Evolutionary conservation across 2,797 vertebrate genomes (phyloP).

Genomic region (Rhinella marina): DNA sequence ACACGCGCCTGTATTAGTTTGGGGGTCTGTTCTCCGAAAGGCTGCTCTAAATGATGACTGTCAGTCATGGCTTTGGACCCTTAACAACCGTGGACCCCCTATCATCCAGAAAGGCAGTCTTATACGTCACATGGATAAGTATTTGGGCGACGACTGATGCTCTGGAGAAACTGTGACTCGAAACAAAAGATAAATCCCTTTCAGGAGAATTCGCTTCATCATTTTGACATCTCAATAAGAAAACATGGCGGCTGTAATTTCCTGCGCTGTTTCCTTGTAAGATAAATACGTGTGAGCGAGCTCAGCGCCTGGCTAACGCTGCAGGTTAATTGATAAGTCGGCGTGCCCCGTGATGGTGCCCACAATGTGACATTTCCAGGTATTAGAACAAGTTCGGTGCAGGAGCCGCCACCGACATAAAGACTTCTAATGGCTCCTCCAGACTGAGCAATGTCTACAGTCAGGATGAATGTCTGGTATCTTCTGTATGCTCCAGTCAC

Average conservation of each 20-base stretch:
- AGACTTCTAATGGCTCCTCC: neutral
- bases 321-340: slow-evolving; percentile 19
- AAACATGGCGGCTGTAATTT: slow-evolving; percentile 24
- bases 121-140: no score
- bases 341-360: neutral
- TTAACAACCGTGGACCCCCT: neutral
- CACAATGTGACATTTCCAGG: slow-evolving; percentile 20
- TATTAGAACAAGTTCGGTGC: neutral
- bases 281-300: slow-evolving; percentile 30
- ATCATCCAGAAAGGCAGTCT: neutral
- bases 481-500: neutral
- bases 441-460: neutral
- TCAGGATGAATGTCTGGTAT: no score
- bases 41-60: no score
- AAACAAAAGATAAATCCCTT: slow-evolving; percentile 2
- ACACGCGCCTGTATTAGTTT: no score
- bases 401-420: neutral
- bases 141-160: neutral
- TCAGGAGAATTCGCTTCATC: slow-evolving; percentile 15
- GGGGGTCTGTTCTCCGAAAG: no score
- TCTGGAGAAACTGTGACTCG: neutral
- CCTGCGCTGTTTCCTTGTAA: slow-evolving; percentile 28
- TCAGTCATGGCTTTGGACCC: no score
- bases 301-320: neutral
- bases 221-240: slow-evolving; percentile 51